phyloP scores from a whole-genome alignment of 1,140 invertebrate genomes.

The Oncopeltus fasciatus region DNA sequence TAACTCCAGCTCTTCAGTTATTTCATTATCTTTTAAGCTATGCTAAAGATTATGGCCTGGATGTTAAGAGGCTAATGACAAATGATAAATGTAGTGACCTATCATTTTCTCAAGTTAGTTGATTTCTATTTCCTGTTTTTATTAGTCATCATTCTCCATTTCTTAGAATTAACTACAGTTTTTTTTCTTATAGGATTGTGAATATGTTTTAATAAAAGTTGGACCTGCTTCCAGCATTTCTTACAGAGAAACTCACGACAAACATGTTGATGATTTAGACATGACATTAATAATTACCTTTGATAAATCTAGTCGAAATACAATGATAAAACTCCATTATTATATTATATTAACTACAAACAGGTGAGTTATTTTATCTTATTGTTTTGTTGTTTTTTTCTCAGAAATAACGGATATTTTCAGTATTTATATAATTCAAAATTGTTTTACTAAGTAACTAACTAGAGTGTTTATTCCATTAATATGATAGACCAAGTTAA shows the following conservation, averaged over 20 bases:
- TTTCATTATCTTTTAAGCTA: constrained; percentile 59
- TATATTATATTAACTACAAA: constrained; percentile 57
- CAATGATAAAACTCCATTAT: constrained; percentile 49
- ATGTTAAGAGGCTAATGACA: constrained; percentile 48
- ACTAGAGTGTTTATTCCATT: no score
- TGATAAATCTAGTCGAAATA: constrained; percentile 32
- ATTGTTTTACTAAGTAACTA: no score
- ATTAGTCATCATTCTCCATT: neutral
- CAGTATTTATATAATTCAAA: no score
- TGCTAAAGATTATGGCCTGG: constrained; percentile 53
- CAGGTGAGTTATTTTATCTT: constrained; percentile 28
- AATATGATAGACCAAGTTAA: no score
- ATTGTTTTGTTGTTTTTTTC: no score
- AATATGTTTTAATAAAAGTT: constrained; percentile 46
- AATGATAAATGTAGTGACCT: neutral
- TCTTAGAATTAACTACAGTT: neutral
- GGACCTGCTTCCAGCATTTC: constrained; percentile 40
- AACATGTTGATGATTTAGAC: constrained; percentile 52
- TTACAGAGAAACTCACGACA: constrained; percentile 46
- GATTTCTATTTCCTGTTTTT: neutral
- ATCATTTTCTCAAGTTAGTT: neutral
- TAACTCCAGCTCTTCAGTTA: constrained; percentile 47
- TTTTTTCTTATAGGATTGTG: constrained; percentile 29
- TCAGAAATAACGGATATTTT: no score
- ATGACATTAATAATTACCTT: constrained; percentile 50